A percentile compares a stretch with the other conserved stretches of the same genome.
Evolutionary conservation across 2,888 invertebrate species (phyloP).

Genomic region (Athetis lepigone): DNA sequence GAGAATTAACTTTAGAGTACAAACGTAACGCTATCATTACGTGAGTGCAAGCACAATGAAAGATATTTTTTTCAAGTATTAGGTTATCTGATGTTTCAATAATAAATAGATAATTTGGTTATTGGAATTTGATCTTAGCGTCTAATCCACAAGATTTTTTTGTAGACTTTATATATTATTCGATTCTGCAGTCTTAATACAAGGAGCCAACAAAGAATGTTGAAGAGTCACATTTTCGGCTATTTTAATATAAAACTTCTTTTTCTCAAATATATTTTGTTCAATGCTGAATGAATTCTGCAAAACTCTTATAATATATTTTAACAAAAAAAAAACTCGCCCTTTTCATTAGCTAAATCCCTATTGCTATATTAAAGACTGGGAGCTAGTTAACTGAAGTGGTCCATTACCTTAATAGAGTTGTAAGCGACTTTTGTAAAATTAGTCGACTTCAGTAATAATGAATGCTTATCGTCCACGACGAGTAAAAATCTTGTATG

Average conservation of each 20-base stretch:
- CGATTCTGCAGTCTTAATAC: neutral
- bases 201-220: neutral
- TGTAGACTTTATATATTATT: neutral
- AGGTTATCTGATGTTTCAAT: neutral
- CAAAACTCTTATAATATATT: slow-evolving; percentile 5
- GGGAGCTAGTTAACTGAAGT: slow-evolving; percentile 32
- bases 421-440: slow-evolving; percentile 1
- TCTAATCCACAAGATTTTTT: neutral
- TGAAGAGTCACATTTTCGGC: neutral
- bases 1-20: neutral
- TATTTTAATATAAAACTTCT: no score
- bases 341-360: slow-evolving; percentile 35
- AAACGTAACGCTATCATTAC: slow-evolving; percentile 1
- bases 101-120: neutral
- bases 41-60: neutral
- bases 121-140: neutral
- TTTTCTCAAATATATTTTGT: neutral
- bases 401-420: slow-evolving; percentile 25
- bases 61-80: neutral
- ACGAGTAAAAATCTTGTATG: no score
- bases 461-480: neutral
- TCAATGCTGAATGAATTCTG: neutral
- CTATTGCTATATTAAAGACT: slow-evolving; percentile 28
- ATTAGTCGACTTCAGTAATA: neutral
- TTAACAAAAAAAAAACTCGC: slow-evolving; percentile 16